Base-by-base conservation (phyloP, 1,140 invertebrate species). In the Rhopalosiphum maidis region DNA sequence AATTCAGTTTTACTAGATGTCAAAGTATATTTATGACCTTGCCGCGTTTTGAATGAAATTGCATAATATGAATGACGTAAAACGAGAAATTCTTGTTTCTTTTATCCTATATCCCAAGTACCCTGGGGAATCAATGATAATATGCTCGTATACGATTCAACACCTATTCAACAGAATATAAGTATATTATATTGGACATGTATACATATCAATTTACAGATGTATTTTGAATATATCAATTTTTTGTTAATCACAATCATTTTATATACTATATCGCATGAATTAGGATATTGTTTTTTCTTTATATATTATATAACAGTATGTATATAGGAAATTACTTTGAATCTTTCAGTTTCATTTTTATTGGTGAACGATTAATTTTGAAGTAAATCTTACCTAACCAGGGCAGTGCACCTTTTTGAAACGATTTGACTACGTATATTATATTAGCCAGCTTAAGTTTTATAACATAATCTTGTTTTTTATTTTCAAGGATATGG, bases 81-180 rank as follows among this genome's bases (percentile, higher is more conserved):
- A 89, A 89, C 51, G 22, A 89, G 51, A 55, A 55, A 89, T 89
- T 89, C 88, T 89, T 18, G 88, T 89, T 89, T 89, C 35, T 89
- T 55, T 89, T 89, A 41, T 55, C 25, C 48, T 37, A 89, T 35
- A 25, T 25, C 23, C 23, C 30, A n/a, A 48, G 46, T 88, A 37
- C 48, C 51, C 51, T 15, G 23, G 11, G 48, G 48, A 89, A 89
- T 55, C n/a, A 41, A 37, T 41, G 9, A 54, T n/a, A 77, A 77
- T 77, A 77, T 9, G 11, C n/a, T 23, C 22, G 35, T 25, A 41
- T 37, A 37, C 48, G n/a, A 89, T 89, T 54, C n/a, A 89, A 54
- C 35, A 54, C 6, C 11, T 51, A 37, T 35, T 37, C 43, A 22
- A 35, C 23, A 51, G 11, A 46, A 46, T 86, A 86, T n/a, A 86